Base-by-base conservation (phyloP, 2,113 vertebrate genomes). In the Pluvianellus socialis region DNA sequence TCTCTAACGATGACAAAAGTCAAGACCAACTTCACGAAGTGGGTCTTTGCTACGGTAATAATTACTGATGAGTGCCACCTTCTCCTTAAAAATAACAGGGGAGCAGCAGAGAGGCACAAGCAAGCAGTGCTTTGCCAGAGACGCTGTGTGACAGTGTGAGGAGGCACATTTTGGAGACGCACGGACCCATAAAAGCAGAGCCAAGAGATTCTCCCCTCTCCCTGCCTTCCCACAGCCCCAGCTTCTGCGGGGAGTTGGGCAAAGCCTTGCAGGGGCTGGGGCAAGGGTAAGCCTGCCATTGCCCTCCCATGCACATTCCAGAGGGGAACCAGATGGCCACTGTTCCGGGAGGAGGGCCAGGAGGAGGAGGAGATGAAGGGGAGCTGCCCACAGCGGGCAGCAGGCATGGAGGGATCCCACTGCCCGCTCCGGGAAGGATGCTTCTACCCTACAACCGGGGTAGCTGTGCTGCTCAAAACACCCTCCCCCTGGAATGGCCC, bases 101-200 rank as follows among this genome's bases (percentile, higher is more conserved):
- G 42, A 86, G 27, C 40, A 33, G 40, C 77, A 94, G 61, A 50
- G 47, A 80, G 58, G 35, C 42, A 62, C 58, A 66, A 53, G 11
- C 0, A 1, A 65, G 44, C 12, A 49, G 47, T 49, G 47, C 47
- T 49, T 49, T 49, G 47, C 47, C 40, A 45, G 32, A 50, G 47
- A 44, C 0, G 0, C 59, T 63, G 38, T 1, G 2, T 1, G 0
- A 23, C 24, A 22, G 33, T 4, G n/a, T 1, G 3, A 70, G 42
- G 18, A 38, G 52, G 26, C 1, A 12, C 7, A 7, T 67, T 81
- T 82, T 0, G 0, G 18, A 81, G 42, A 7, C 0, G 1, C 15
- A 33, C 0, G 0, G 18, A 38, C 40, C 10, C 3, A 0, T 50
- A 66, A 79, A 65, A 83, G 45, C 2, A 3, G 38, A 79, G 68